Percentiles rank a stretch among this genome's conserved stretches.
Evolutionary conservation across 2,113 vertebrate genomes (phyloP).

Genomic region (Mungos mungo): DNA sequence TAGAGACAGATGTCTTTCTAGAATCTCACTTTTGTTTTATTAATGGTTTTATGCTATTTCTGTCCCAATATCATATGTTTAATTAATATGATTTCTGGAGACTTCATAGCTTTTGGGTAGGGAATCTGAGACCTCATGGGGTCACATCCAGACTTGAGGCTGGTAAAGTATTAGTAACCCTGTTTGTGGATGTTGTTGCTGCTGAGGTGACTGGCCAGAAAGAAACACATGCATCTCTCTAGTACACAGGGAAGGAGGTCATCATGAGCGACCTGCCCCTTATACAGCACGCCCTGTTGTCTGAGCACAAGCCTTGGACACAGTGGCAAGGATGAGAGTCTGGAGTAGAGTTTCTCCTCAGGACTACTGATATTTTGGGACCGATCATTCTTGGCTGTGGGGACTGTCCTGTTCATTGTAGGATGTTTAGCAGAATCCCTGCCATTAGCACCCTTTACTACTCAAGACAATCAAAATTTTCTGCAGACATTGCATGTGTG

Average conservation of each 20-base stretch:
- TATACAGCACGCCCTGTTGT: background rate
- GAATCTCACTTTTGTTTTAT: background rate
- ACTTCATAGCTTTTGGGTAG: background rate
- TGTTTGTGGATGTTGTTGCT: background rate
- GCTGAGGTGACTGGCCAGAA: background rate
- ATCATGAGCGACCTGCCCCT: background rate
- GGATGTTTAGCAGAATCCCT: background rate
- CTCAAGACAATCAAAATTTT: background rate
- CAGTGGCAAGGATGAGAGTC: background rate
- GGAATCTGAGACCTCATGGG: background rate
- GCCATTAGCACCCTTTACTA: background rate
- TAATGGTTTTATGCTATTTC: background rate
- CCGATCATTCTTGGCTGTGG: background rate
- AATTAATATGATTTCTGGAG: slow-evolving; percentile 33
- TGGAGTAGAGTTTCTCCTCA: background rate
- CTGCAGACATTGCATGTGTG: background rate
- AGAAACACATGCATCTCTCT: background rate
- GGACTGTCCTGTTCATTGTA: background rate
- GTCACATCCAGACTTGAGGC: background rate
- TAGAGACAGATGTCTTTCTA: background rate
- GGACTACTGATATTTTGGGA: background rate
- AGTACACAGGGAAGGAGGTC: background rate
- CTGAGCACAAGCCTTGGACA: background rate
- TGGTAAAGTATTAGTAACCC: background rate
- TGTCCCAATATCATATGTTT: background rate